A percentile compares a stretch with the other conserved stretches of the same genome.
Evolutionary conservation across 1,140 invertebrate species (phyloP).

Genomic region (Pseudoatta argentina): DNA sequence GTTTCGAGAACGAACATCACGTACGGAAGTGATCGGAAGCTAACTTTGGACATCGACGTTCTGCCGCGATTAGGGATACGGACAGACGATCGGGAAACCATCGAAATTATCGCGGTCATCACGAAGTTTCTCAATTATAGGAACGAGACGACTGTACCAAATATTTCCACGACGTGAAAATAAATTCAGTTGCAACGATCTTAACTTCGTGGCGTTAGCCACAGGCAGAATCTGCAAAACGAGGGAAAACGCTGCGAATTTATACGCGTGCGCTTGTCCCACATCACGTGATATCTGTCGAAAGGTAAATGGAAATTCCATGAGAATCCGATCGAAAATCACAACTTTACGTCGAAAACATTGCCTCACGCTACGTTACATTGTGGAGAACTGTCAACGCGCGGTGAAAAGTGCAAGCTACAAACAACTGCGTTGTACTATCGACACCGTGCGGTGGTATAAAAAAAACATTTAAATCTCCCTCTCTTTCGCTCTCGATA

Average conservation of each 20-base stretch:
- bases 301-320: slow-evolving; percentile 9
- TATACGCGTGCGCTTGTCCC: slow-evolving; percentile 24
- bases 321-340: slow-evolving; percentile 18
- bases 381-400: slow-evolving; percentile 50
- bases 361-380: slow-evolving; percentile 26
- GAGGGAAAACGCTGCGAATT: not conserved
- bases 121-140: slow-evolving; percentile 15
- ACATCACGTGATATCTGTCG: slow-evolving; percentile 43
- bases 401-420: slow-evolving; percentile 37
- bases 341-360: slow-evolving; percentile 37
- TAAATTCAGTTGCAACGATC: not conserved
- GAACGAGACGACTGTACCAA: not conserved
- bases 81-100: not conserved
- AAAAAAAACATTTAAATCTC: slow-evolving; percentile 60
- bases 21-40: slow-evolving; percentile 13
- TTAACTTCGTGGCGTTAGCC: not conserved
- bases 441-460: slow-evolving; percentile 29
- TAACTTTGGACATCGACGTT: slow-evolving; percentile 3
- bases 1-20: not conserved
- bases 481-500: not conserved
- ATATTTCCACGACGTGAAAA: not conserved
- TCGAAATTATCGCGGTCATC: slow-evolving; percentile 11
- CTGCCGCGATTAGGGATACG: slow-evolving; percentile 4
- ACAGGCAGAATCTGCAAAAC: not conserved
- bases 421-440: slow-evolving; percentile 53